Percentiles rank a stretch among this genome's conserved stretches.
These are phyloP conservation scores for Sebastes nivosus DNA, from an alignment of 2,797 vertebrate species.

Conservation along the genomic window DNA sequence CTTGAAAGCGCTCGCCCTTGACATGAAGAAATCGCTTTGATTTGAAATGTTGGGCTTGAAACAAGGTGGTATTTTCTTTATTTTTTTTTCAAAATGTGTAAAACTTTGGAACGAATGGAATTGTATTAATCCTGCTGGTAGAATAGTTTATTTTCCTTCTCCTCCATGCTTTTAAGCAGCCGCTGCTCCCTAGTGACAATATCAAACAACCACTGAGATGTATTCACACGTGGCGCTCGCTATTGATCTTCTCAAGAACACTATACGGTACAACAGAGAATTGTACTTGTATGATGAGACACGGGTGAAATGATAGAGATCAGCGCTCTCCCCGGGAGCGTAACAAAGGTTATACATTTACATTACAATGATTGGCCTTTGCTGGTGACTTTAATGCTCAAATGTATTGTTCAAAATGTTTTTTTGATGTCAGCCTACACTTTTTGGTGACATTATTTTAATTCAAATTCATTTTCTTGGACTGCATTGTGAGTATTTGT, in stretches of 20 bases:
- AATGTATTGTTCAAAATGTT: conserved; percentile 38
- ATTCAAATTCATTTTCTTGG: neutral
- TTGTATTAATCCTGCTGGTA: conserved; percentile 39
- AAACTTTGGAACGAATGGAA: conserved; percentile 26
- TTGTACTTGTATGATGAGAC: conserved; percentile 44
- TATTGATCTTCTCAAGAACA: conserved; percentile 66
- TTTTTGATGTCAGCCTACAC: conserved; percentile 1
- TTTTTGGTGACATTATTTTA: neutral
- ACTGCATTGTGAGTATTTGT: neutral
- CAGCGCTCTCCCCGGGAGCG: conserved; percentile 26
- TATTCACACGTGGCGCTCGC: conserved; percentile 54
- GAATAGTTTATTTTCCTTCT: conserved; percentile 39
- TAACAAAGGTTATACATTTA: conserved; percentile 62
- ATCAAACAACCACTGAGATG: conserved; percentile 66
- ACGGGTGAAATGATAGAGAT: conserved; percentile 52
- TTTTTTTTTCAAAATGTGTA: conserved; percentile 7
- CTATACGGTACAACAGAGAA: conserved; percentile 40
- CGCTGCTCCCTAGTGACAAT: conserved; percentile 53
- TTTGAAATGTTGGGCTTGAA: conserved; percentile 20
- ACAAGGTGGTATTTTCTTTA: neutral
- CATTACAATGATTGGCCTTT: conserved; percentile 62
- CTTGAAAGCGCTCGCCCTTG: neutral
- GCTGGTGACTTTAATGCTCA: conserved; percentile 12
- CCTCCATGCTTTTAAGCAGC: conserved; percentile 38
- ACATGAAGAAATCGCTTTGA: conserved; percentile 25